These are phyloP conservation scores for Petroica traversi DNA, from an alignment of 2,113 vertebrate genomes.

Conservation along the genomic window DNA sequence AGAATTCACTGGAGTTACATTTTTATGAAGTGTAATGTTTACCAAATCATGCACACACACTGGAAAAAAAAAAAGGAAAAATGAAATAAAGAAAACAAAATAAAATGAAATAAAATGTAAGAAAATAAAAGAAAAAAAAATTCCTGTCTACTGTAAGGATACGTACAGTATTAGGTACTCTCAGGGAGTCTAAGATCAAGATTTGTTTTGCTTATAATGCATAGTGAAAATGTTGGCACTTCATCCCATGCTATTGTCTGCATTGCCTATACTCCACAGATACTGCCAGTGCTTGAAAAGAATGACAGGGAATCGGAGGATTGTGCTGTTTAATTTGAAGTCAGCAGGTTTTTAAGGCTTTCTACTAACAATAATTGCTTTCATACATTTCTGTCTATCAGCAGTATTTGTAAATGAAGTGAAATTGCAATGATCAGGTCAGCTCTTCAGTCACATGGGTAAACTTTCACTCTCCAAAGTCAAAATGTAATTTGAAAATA, in stretches of 20 bases:
- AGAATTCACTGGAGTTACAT: neutral
- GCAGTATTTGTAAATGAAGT: slow-evolving; percentile 86
- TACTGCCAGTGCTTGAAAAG: slow-evolving; percentile 65
- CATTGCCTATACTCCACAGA: slow-evolving; percentile 66
- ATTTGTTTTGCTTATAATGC: slow-evolving; percentile 32
- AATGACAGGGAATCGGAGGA: slow-evolving; percentile 72
- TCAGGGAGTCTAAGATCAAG: neutral
- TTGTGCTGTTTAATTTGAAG: slow-evolving; percentile 87
- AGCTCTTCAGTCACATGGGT: slow-evolving; percentile 73
- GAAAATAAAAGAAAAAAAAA: neutral
- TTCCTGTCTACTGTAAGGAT: neutral
- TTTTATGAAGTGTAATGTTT: slow-evolving; percentile 48
- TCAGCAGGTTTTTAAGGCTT: slow-evolving; percentile 97
- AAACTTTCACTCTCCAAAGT: slow-evolving; percentile 76
- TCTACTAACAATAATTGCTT: slow-evolving; percentile 93
- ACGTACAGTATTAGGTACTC: slow-evolving; percentile 4
- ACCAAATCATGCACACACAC: neutral
- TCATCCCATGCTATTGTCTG: slow-evolving; percentile 41
- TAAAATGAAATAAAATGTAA: neutral
- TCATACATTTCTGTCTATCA: slow-evolving; percentile 90
- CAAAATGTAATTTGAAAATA: slow-evolving; percentile 68
- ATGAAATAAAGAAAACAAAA: neutral
- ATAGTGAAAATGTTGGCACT: slow-evolving; percentile 49
- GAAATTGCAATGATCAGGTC: slow-evolving; percentile 72
- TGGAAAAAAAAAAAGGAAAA: neutral